Evolutionary conservation across 2,888 invertebrate species (phyloP), one percentile per base, ranked within the genome.

Genomic region (Hemithea aestivaria): DNA sequence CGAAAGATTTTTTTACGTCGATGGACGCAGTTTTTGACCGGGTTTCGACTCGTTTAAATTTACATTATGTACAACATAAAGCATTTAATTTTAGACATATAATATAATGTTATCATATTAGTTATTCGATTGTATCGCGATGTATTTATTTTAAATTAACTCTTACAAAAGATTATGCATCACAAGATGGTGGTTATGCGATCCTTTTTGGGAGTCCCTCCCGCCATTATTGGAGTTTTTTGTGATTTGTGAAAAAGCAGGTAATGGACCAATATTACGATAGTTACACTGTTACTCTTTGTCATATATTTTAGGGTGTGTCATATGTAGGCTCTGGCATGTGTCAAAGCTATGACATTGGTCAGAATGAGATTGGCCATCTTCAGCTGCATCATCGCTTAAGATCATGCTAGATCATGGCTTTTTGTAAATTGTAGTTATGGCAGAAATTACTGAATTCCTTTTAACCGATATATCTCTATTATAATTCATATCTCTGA

Each of bases 21-120:
- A 56, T 45, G 57, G 56, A 59, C 58, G 58, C 60, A 53, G 36
- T 42, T 44, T 33, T 41, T 40, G 27, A 12, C 24, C 28, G 36
- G 27, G 21, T 42, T 29, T 34, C 51, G 45, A 53, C 48, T 58
- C 68, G 64, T 54, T 56, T 51, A 57, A 64, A 66, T 64, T 67
- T 71, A 66, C 71, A 71, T 52, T 73, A 81, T 87, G 85, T 85
- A 85, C 87, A 87, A 87, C 77, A 80, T 62, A 69, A 84, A 82
- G 87, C 87, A 87, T 87, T 87, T 87, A 87, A 84, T 83, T 84
- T 83, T 85, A 87, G 83, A 79, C 73, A 77, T 83, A 82, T 80
- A 80, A 78, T 77, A 73, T 82, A 80, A 80, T 75, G 73, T 78
- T 78, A 81, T 78, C 75, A 73, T 74, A 72, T 62, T 62, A 62